Conservation (phyloP, 2,113 vertebrate species). For the Egretta garzetta region DNA sequence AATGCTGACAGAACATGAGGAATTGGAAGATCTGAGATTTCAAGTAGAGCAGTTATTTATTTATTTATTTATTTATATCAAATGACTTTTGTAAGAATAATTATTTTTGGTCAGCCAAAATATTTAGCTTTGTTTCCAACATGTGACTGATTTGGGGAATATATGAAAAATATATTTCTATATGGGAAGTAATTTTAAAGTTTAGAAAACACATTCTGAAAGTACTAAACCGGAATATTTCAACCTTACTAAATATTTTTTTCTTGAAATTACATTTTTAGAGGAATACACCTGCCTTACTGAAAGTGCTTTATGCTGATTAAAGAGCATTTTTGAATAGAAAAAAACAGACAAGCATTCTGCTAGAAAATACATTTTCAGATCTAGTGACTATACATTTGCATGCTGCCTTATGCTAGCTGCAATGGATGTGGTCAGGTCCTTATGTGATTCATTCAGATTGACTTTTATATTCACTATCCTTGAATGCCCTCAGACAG, state of each 20-base stretch:
- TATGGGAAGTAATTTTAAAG: neutral
- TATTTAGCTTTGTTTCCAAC: neutral
- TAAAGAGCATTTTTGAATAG: neutral
- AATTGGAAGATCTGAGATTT: neutral
- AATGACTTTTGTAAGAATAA: neutral
- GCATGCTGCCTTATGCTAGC: neutral
- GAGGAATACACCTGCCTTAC: neutral
- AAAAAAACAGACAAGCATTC: neutral
- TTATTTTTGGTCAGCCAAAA: neutral
- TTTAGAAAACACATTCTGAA: neutral
- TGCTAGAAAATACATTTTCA: neutral
- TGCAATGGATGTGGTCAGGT: neutral
- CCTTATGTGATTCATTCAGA: neutral
- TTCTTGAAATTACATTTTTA: neutral
- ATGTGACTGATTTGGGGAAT: neutral
- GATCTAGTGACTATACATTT: neutral
- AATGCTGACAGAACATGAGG: neutral
- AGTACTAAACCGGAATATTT: neutral
- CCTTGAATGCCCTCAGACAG: neutral
- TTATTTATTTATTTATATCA: neutral
- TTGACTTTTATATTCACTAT: neutral
- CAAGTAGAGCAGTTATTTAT: neutral
- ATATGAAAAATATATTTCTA: neutral
- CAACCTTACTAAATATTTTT: neutral
- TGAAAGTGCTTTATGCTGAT: neutral